Evolutionary conservation across 2,888 invertebrate genomes (phyloP).

Genomic region (Synergus laeviventris): DNA sequence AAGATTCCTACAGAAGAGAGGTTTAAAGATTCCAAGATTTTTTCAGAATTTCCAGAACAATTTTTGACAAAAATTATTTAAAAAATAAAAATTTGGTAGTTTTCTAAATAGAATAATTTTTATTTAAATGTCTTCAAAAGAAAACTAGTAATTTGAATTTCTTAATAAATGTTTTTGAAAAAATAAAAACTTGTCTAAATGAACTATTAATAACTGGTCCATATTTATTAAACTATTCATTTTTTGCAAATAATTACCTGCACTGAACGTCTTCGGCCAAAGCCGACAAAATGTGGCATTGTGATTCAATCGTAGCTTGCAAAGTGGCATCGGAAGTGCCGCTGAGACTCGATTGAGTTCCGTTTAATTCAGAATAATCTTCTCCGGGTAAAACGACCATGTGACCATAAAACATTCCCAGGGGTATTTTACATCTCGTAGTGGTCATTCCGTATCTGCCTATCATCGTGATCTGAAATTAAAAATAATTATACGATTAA

Average conservation of each 20-base stretch:
- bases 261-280: conserved; percentile 89
- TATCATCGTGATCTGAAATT: conserved; percentile 88
- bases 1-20: too few relatives aligned
- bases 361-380: conserved; percentile 74
- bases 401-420: conserved; percentile 96
- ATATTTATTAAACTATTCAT: neutral
- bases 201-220: neutral
- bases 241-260: conserved; percentile 76
- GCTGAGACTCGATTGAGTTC: conserved; percentile 64
- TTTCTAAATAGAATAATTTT: too few relatives aligned
- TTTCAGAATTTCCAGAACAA: too few relatives aligned
- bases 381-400: conserved; percentile 84
- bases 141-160: neutral
- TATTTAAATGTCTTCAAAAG: too few relatives aligned
- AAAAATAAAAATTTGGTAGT: too few relatives aligned
- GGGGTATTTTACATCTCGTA: conserved; percentile 91
- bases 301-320: conserved; percentile 77
- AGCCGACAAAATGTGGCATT: conserved; percentile 82
- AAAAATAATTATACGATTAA: conserved; percentile 16
- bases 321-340: conserved; percentile 64
- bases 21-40: too few relatives aligned
- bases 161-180: conserved; percentile 1
- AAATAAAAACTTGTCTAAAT: too few relatives aligned
- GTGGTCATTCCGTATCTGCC: conserved; percentile 95
- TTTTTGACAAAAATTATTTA: too few relatives aligned